Percentiles rank a stretch among this genome's conserved stretches.
These are phyloP conservation scores for Rhineura floridana DNA, from an alignment of 2,113 vertebrate genomes.

Conservation along the genomic window DNA sequence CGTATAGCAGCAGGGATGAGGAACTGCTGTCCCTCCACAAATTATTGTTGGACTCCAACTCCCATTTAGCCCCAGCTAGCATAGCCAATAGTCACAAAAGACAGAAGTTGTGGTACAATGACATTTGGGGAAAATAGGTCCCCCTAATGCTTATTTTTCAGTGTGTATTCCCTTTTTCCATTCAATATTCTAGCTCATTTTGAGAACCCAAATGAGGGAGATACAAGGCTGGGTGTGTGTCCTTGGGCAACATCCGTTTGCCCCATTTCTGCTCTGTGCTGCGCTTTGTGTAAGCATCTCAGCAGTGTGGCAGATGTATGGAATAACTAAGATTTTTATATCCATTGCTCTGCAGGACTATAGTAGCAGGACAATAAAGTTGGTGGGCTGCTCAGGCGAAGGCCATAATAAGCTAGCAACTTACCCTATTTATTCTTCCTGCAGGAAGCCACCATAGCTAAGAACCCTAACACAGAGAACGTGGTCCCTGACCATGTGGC, in stretches of 20 bases:
- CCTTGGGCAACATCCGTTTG: neutral
- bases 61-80: no score
- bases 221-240: neutral
- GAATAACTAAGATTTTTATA: neutral
- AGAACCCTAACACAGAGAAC: no score
- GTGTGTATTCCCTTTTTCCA: neutral
- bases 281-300: neutral
- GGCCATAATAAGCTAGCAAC: neutral
- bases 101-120: no score
- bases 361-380: no score
- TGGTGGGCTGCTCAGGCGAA: neutral
- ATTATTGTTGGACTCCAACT: no score
- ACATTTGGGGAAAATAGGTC: neutral
- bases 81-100: no score
- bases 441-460: neutral
- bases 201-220: neutral
- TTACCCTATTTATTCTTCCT: neutral
- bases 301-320: neutral
- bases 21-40: no score
- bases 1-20: no score
- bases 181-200: neutral
- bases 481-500: no score
- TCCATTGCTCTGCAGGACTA: neutral
- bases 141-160: neutral
- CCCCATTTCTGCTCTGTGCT: neutral